phyloP scores from a whole-genome alignment of 2,113 vertebrate genomes.

The Chamaetylas fuelleborni region DNA sequence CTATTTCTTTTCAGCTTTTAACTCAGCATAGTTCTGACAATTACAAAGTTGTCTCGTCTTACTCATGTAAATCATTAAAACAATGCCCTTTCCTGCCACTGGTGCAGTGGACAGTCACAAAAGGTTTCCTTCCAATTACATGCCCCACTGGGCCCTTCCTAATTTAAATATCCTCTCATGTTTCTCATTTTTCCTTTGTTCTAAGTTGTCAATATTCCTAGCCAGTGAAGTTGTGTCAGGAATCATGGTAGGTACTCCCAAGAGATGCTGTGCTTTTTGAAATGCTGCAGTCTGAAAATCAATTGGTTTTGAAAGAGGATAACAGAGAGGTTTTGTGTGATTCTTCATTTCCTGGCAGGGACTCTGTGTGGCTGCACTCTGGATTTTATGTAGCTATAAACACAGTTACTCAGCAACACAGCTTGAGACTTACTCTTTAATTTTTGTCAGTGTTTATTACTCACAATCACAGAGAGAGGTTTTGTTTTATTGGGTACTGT shows the following conservation, averaged over 20 bases:
- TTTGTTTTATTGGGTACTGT: background rate
- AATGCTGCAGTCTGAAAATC: background rate
- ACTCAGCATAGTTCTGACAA: background rate
- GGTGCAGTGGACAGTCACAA: constrained; percentile 27
- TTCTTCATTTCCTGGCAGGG: background rate
- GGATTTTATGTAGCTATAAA: background rate
- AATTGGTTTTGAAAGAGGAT: background rate
- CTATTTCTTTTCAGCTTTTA: background rate
- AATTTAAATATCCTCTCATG: constrained; percentile 58
- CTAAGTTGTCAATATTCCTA: constrained; percentile 1
- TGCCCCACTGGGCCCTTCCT: constrained; percentile 46
- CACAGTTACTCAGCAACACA: background rate
- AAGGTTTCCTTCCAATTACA: constrained; percentile 71
- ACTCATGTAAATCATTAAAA: constrained; percentile 59
- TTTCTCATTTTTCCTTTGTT: constrained; percentile 54
- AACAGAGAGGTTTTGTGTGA: background rate
- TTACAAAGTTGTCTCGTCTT: constrained; percentile 63
- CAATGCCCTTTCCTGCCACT: constrained; percentile 45
- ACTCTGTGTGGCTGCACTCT: background rate
- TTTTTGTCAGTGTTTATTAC: background rate
- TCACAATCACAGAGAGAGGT: background rate
- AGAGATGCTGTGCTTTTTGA: background rate
- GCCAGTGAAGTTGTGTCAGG: background rate
- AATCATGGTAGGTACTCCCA: constrained; percentile 21
- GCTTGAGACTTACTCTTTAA: background rate